These are phyloP conservation scores for Melanotaenia duboulayi DNA, from an alignment of 2,113 vertebrate genomes.

Conservation along the genomic window DNA sequence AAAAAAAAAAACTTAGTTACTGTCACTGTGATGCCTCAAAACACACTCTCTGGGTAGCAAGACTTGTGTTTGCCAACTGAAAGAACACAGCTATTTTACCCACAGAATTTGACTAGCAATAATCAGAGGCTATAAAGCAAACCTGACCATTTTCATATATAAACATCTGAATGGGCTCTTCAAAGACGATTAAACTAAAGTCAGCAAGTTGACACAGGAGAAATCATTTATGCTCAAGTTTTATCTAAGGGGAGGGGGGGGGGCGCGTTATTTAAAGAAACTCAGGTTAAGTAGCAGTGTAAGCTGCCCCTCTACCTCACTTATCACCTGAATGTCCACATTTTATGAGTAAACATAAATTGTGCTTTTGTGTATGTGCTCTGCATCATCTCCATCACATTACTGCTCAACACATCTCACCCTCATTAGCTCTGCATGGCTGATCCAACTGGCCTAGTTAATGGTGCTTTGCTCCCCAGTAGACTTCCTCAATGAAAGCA, in stretches of 20 bases:
- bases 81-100: conserved; percentile 11
- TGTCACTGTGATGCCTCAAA: conserved; percentile 7
- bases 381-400: conserved; percentile 12
- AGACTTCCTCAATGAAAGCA: conserved; percentile 48
- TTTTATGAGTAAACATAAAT: background rate
- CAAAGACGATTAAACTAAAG: conserved; percentile 22
- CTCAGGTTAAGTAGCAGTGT: background rate
- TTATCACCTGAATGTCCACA: background rate
- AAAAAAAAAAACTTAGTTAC: conserved; percentile 17
- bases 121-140: background rate
- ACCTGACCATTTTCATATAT: background rate
- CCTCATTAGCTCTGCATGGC: conserved; percentile 72
- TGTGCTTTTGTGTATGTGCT: conserved; percentile 18
- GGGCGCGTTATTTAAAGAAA: background rate
- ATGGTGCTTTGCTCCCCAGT: conserved; percentile 35
- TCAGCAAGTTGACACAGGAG: too few relatives aligned
- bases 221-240: too few relatives aligned
- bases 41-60: background rate
- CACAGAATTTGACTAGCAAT: conserved; percentile 1
- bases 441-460: conserved; percentile 70
- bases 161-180: conserved; percentile 16
- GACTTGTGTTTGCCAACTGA: conserved; percentile 19
- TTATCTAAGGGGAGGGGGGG: background rate
- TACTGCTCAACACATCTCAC: conserved; percentile 62
- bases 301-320: background rate